Evolutionary conservation across 2,797 vertebrate species (phyloP).

Genomic region (Anguilla pacifica): DNA sequence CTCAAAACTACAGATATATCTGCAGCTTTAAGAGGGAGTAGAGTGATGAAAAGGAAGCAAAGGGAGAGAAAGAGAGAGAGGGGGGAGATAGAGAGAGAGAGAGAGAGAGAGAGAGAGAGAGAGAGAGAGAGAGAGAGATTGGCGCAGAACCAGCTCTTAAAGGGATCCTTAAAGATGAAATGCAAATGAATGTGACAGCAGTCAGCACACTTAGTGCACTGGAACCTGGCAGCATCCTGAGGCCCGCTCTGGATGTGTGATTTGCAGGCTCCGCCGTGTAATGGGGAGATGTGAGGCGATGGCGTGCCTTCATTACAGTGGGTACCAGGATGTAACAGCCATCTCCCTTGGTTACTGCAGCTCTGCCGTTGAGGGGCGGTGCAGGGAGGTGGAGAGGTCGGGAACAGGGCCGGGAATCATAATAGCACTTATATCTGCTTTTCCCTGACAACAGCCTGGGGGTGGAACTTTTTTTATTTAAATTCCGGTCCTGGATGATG

Average conservation of each 20-base stretch:
- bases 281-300: not conserved
- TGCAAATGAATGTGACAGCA: conserved; percentile 8
- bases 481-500: not conserved
- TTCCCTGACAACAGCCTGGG: not conserved
- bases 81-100: not conserved
- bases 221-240: not conserved
- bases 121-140: not conserved
- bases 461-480: not conserved
- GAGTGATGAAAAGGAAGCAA: not conserved
- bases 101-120: not conserved
- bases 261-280: not conserved
- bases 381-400: not conserved
- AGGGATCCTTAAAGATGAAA: conserved; percentile 18
- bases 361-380: not conserved
- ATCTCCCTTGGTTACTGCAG: not conserved
- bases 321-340: not conserved
- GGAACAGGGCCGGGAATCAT: not conserved
- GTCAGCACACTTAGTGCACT: not conserved
- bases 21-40: not conserved
- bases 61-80: not conserved
- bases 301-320: not conserved
- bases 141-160: not conserved
- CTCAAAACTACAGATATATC: not conserved
- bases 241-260: not conserved
- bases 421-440: conserved; percentile 3